Percentiles rank a stretch among this genome's conserved stretches.
These are phyloP conservation scores for Syngnathoides biaculeatus DNA, from an alignment of 2,113 vertebrate genomes.

Conservation along the genomic window DNA sequence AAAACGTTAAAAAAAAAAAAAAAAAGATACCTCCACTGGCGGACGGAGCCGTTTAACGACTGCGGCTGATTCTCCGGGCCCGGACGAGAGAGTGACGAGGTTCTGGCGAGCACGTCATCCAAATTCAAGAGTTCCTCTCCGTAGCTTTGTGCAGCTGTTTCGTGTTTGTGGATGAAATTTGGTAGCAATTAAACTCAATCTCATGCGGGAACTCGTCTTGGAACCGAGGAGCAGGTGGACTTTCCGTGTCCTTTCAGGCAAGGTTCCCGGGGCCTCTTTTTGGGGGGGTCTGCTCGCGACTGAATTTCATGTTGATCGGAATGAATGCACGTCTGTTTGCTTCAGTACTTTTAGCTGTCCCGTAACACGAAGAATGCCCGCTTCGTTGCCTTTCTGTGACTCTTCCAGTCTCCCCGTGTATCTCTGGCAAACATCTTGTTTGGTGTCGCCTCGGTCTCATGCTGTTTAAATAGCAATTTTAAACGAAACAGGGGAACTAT, in stretches of 20 bases:
- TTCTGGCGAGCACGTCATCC: not conserved
- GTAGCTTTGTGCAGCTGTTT: not conserved
- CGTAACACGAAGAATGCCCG: not conserved
- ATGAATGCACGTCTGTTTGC: not conserved
- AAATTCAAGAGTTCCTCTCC: not conserved
- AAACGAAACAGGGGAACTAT: too few species aligned
- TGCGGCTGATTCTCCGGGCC: too few species aligned
- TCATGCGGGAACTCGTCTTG: too few species aligned
- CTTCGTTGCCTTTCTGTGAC: not conserved
- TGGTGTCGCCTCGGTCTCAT: too few species aligned
- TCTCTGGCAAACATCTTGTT: not conserved
- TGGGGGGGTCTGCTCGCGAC: too few species aligned
- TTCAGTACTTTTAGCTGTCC: not conserved
- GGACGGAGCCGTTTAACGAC: slow-evolving; percentile 10
- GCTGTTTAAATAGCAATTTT: too few species aligned
- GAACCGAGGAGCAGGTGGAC: too few species aligned
- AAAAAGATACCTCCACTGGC: slow-evolving; percentile 9
- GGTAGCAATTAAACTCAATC: not conserved
- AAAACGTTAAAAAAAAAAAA: slow-evolving; percentile 34
- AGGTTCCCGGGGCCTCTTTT: too few species aligned
- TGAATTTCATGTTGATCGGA: not conserved
- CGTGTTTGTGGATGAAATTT: not conserved
- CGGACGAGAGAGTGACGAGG: slow-evolving; percentile 18
- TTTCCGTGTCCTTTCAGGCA: too few species aligned
- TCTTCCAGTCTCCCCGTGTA: not conserved